These are phyloP conservation scores for Enteromius thamalakanensis DNA, from an alignment of 2,797 vertebrate genomes.

Conservation along the genomic window DNA sequence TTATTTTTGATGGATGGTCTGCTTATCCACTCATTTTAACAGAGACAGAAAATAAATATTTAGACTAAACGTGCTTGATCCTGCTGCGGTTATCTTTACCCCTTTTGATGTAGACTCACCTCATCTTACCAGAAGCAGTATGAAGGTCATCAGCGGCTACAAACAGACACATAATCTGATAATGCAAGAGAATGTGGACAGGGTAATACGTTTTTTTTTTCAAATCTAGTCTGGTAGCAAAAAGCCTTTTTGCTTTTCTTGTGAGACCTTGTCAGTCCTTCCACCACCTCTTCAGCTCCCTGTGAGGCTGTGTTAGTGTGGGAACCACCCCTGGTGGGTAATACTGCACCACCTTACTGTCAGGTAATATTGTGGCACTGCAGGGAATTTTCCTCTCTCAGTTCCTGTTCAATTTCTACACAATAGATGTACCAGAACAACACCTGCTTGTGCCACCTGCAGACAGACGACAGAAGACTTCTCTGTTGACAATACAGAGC, in stretches of 20 bases:
- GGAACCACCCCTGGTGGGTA: neutral
- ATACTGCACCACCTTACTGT: neutral
- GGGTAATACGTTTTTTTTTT: neutral
- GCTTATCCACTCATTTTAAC: conserved; percentile 22
- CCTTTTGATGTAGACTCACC: neutral
- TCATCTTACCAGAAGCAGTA: neutral
- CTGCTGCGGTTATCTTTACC: neutral
- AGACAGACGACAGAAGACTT: conserved; percentile 9
- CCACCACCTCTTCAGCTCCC: neutral
- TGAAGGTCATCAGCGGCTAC: neutral
- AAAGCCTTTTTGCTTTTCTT: neutral
- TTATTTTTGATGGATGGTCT: conserved; percentile 13
- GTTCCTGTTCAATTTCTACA: conserved; percentile 3
- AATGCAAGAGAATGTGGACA: neutral
- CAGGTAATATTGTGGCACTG: conserved; percentile 7
- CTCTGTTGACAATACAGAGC: conserved; percentile 1
- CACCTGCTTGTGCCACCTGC: conserved; percentile 9
- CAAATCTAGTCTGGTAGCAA: neutral
- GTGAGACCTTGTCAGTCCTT: neutral
- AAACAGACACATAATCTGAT: neutral
- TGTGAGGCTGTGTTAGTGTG: neutral
- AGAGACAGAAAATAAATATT: conserved; percentile 13
- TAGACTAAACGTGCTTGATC: neutral
- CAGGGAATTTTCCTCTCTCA: neutral
- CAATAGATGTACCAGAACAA: neutral